Conservation (phyloP, 1,140 invertebrate species). For the Lepidurus arcticus region DNA sequence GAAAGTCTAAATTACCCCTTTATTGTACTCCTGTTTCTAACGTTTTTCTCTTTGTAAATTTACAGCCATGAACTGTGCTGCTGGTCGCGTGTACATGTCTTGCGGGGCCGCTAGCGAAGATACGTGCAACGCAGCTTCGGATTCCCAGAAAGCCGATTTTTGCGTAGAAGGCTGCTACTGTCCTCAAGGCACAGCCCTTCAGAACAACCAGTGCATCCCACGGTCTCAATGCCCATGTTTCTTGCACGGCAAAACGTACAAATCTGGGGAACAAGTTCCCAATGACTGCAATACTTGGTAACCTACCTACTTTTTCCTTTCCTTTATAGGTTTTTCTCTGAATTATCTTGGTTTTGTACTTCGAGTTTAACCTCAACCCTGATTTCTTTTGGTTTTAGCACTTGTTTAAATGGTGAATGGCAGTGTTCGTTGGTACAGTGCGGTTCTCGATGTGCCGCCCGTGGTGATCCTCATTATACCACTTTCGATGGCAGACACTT, state of each 20-base stretch:
- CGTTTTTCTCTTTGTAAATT: constrained; percentile 29
- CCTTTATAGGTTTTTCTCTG: constrained; percentile 24
- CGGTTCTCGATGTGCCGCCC: constrained; percentile 65
- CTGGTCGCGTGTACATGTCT: constrained; percentile 60
- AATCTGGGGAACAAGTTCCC: constrained; percentile 60
- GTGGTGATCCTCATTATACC: constrained; percentile 83
- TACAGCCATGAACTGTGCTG: constrained; percentile 61
- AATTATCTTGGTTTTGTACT: neutral
- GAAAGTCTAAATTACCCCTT: neutral
- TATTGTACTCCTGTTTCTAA: neutral
- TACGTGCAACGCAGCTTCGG: constrained; percentile 49
- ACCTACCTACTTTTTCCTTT: constrained; percentile 36
- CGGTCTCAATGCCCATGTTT: constrained; percentile 68
- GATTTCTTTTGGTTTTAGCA: constrained; percentile 46
- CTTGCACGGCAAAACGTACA: constrained; percentile 66
- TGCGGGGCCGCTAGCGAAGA: constrained; percentile 57
- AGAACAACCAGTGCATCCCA: constrained; percentile 65
- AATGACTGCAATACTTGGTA: constrained; percentile 82
- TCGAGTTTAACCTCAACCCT: constrained; percentile 30
- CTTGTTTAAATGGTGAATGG: constrained; percentile 67
- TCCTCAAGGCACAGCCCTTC: constrained; percentile 62
- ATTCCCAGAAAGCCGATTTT: constrained; percentile 42
- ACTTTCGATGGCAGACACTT: constrained; percentile 80
- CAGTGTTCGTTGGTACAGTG: constrained; percentile 67
- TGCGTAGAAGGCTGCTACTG: constrained; percentile 86